These are phyloP conservation scores for Characodon lateralis DNA, from an alignment of 2,797 vertebrate genomes.

Conservation along the genomic window DNA sequence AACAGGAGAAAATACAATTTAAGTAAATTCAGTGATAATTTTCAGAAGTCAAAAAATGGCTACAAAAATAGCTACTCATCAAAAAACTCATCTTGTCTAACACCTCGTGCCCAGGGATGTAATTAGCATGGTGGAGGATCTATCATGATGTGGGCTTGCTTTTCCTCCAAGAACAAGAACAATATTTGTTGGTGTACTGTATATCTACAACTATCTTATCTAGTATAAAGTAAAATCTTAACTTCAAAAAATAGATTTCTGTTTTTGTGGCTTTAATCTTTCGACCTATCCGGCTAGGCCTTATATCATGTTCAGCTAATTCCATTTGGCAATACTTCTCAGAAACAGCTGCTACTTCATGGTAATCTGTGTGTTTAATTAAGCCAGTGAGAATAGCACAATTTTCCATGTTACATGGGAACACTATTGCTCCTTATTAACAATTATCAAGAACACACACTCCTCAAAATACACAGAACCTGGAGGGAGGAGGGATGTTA, in stretches of 20 bases:
- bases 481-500: constrained; percentile 78
- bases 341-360: constrained; percentile 21
- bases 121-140: no score
- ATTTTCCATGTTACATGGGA: constrained; percentile 18
- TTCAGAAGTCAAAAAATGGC: no score
- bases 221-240: neutral
- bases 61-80: no score
- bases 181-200: no score
- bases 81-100: no score
- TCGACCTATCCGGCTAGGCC: neutral
- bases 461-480: constrained; percentile 78
- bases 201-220: neutral
- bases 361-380: constrained; percentile 27
- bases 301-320: neutral
- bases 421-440: constrained; percentile 71
- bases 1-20: no score
- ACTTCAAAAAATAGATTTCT: neutral
- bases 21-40: no score
- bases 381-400: constrained; percentile 31
- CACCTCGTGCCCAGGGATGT: no score
- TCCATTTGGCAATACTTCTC: constrained; percentile 11
- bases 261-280: neutral
- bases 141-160: no score
- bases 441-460: constrained; percentile 74
- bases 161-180: no score